Conservation (phyloP, 2,113 vertebrate genomes). For the Euleptes europaea region DNA sequence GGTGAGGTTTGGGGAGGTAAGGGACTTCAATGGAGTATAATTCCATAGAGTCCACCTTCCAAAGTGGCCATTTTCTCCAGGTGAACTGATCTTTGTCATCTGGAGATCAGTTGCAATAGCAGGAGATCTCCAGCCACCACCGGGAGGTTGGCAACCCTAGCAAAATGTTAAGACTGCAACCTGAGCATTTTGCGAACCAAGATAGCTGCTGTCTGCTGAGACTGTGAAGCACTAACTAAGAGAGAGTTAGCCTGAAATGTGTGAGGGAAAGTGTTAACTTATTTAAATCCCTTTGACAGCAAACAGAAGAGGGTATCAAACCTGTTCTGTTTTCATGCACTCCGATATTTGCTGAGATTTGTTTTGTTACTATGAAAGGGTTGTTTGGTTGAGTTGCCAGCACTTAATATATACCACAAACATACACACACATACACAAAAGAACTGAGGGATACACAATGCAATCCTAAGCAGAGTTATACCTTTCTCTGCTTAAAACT, state of each 20-base stretch:
- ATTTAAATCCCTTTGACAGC: not conserved
- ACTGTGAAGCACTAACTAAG: not conserved
- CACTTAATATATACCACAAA: not conserved
- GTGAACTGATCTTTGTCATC: too few relatives aligned
- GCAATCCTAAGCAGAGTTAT: too few relatives aligned
- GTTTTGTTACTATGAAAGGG: not conserved
- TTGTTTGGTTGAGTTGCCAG: not conserved
- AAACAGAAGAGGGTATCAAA: not conserved
- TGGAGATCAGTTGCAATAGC: too few relatives aligned
- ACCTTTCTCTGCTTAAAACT: too few relatives aligned
- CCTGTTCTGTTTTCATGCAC: not conserved
- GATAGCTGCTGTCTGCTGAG: not conserved
- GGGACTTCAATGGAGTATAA: too few relatives aligned
- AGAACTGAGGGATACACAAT: not conserved
- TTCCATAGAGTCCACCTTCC: too few relatives aligned
- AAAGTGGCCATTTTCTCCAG: too few relatives aligned
- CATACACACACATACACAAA: not conserved
- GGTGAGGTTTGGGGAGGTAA: too few relatives aligned
- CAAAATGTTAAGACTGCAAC: too few relatives aligned
- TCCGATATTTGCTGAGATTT: too few relatives aligned
- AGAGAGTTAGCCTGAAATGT: not conserved
- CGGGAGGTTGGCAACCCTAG: too few relatives aligned
- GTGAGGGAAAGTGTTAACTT: not conserved
- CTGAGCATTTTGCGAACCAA: not conserved
- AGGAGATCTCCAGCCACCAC: too few relatives aligned